Base-by-base conservation (phyloP, 1,140 invertebrate genomes). In the Penaeus japonicus region DNA sequence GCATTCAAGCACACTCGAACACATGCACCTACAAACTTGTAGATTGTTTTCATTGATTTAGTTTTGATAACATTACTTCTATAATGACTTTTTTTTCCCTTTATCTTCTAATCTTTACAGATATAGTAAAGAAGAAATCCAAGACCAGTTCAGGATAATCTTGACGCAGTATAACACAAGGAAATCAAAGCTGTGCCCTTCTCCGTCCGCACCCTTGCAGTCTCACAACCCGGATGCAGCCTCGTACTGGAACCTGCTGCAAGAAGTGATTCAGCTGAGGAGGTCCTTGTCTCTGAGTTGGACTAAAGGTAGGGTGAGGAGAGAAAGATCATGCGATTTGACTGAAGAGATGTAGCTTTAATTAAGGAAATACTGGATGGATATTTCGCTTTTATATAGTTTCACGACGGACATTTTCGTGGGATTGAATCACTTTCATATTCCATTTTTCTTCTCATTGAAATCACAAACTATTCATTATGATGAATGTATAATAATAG, bases 251-350 rank as follows among this genome's bases (percentile, higher is more conserved):
- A 55, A 62, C 15, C 77, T 75, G 20, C 53, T 85, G 32, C 73
- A 79, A 15, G 59, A 85, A 35, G 65, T 85, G 27, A 39, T 59
- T 24, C 39, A 85, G 7, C 75, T 85, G 17, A 55, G 84, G 20
- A 85, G 73, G 78, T 32, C 53, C 53, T 35, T 85, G 55, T 85
- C 84, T 32, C 59, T 85, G 30, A 85, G 84, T 85, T 85, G 84
- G 84, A 85, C 84, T 15, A 78, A 35, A 85, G 84, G 84, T 85
- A 62, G 39, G 54, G 39, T 17, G 2, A 30, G 24, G 24, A 39
- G 30, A 17, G 0, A 20, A 75, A 35, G 15, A 2, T 35, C 0
- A 2, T 32, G 24, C 4, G 32, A 75, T n/a, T 75, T 32, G 7
- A 17, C 20, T 65, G 22, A 17, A 24, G 20, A 47, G 15, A 47